Evolutionary conservation across 2,888 invertebrate genomes (phyloP).

Genomic region (Synanthedon formicaeformis): DNA sequence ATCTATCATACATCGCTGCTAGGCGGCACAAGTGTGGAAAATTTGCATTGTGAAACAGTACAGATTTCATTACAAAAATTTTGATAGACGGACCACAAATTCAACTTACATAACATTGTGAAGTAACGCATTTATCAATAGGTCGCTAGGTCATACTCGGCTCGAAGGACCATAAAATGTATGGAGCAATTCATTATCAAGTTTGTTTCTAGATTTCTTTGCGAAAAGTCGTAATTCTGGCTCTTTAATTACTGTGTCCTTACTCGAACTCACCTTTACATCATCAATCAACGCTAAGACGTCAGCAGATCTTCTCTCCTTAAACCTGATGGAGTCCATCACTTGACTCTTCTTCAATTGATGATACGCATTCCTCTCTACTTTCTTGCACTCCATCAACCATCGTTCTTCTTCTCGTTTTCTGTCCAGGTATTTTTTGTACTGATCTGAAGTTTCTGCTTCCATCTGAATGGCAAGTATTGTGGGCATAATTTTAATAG

Average conservation of each 20-base stretch:
- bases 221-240: too few relatives aligned
- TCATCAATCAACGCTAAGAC: conserved; percentile 34
- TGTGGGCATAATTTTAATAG: background rate
- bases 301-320: conserved; percentile 36
- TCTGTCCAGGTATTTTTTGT: conserved; percentile 53
- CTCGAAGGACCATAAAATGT: background rate
- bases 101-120: too few relatives aligned
- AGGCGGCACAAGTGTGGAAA: too few relatives aligned
- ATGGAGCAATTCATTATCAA: background rate
- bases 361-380: conserved; percentile 29
- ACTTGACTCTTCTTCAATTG: conserved; percentile 25
- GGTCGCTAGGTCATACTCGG: too few relatives aligned
- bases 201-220: background rate
- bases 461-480: conserved; percentile 27
- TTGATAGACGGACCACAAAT: too few relatives aligned
- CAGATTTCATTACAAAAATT: too few relatives aligned
- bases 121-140: too few relatives aligned
- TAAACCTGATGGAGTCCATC: conserved; percentile 33
- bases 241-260: background rate
- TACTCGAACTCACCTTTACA: conserved; percentile 25
- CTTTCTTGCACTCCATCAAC: conserved; percentile 45
- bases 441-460: conserved; percentile 47
- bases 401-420: conserved; percentile 50
- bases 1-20: too few relatives aligned
- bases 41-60: too few relatives aligned